A percentile compares a stretch with the other conserved stretches of the same genome.
phyloP scores from a whole-genome alignment of 2,888 invertebrate species.

The Cheilosia impressa region DNA sequence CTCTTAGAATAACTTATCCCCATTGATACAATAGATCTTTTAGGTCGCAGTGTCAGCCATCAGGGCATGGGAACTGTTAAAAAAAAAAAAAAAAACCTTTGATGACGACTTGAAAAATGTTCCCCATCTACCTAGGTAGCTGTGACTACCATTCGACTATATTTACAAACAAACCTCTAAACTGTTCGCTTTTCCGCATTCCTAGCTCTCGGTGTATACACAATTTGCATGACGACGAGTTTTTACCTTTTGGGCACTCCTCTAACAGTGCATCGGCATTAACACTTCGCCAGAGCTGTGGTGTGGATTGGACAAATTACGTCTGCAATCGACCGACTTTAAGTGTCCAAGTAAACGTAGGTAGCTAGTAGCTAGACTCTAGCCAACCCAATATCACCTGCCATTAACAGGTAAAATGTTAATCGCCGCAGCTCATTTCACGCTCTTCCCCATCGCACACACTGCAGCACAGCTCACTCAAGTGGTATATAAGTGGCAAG shows the following conservation, averaged over 20 bases:
- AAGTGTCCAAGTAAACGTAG: background rate
- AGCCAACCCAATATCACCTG: constrained; percentile 46
- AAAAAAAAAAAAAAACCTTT: too few species aligned
- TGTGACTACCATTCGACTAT: background rate
- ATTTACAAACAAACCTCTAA: background rate
- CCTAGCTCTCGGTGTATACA: background rate
- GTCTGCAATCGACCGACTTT: constrained; percentile 17
- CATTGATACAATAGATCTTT: too few species aligned
- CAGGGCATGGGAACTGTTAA: too few species aligned
- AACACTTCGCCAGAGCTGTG: background rate
- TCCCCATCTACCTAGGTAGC: too few species aligned
- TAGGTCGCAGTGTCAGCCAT: too few species aligned
- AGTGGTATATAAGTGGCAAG: background rate
- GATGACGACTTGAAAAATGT: too few species aligned
- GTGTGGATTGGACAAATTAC: constrained; percentile 29
- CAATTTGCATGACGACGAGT: constrained; percentile 40
- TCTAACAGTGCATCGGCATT: constrained; percentile 36
- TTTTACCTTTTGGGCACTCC: constrained; percentile 65
- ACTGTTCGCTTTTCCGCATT: constrained; percentile 40
- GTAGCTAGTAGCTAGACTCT: background rate
- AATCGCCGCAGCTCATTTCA: constrained; percentile 42
- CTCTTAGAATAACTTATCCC: too few species aligned
- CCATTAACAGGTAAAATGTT: constrained; percentile 56
- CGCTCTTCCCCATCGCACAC: constrained; percentile 1
- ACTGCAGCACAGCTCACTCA: background rate